Base-by-base conservation (phyloP, 2,888 invertebrate genomes). In the Ochropleura plecta region DNA sequence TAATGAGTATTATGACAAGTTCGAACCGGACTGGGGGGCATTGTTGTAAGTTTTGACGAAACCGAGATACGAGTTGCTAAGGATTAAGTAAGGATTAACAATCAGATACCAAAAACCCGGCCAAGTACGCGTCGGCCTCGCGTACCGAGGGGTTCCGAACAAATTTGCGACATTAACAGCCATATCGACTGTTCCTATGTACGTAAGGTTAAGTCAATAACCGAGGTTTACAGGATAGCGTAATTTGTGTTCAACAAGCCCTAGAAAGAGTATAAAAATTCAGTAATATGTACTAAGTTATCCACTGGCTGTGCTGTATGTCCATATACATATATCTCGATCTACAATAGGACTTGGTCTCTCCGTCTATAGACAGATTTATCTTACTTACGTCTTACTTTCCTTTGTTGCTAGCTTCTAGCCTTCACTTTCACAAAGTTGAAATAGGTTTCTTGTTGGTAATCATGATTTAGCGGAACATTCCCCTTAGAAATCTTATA, bases 391-490 rank as follows among this genome's bases (percentile, higher is more conserved):
- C 57, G 57, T 57, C 57, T 81, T 67, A 79, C 82, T 81, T 79
- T 76, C 82, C 66, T 70, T 79, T 70, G 76, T 70, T 40, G 62
- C 75, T 48, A 55, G 46, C 60, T 44, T 55, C 69, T 60, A 78
- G 70, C 30, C 62, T 30, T 78, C 70, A 67, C 80, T 78, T 79
- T 79, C 73, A 78, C 80, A 20, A 65, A 49, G 71, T 79, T 62
- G 49, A 46, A 65, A 67, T 68, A 60, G 46, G 78, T 79, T 73
- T 66, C 66, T 55, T 67, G 76, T 46, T 8, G n/a, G 44, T 62
- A 65, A 74, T 65, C 64, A 20, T 80, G 81, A 69, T 69, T 81
- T 55, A 68, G 75, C 53, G 18, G 65, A 60, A 81, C 68, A 46
- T 80, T 74, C 68, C 30, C 18, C 44, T 59, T 59, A 59, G 51